A percentile compares a stretch with the other conserved stretches of the same genome.
Evolutionary conservation across 92 coral and sea anemone genomes (phyloP).

Genomic region (Bergia puertoricense): DNA sequence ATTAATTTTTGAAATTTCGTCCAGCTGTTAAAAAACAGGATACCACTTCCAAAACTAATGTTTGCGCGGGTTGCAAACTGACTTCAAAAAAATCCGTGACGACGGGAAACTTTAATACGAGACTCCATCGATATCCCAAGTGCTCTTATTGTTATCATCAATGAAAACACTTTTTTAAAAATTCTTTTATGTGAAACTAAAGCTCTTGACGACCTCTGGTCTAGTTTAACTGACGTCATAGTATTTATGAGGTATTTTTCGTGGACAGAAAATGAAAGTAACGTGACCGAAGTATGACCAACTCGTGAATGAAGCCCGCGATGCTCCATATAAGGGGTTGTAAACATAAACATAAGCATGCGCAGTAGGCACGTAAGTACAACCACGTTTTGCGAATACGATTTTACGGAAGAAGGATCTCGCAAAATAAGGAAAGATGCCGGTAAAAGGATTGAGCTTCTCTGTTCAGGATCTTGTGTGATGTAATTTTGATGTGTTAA

Average conservation of each 20-base stretch:
- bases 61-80: no score
- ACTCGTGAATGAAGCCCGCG: constrained; percentile 52
- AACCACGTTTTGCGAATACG: constrained; percentile 42
- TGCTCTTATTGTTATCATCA: neutral
- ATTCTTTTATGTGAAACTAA: no score
- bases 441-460: constrained; percentile 24
- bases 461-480: constrained; percentile 15
- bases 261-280: neutral
- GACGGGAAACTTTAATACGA: no score
- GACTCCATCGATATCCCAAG: neutral
- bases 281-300: constrained; percentile 19
- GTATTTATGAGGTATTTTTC: no score
- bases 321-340: constrained; percentile 19
- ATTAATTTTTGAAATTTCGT: no score
- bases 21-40: neutral
- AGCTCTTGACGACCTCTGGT: constrained; percentile 11
- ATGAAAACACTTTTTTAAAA: neutral
- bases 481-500: constrained; percentile 4
- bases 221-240: neutral
- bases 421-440: constrained; percentile 20
- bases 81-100: neutral
- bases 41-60: neutral
- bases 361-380: constrained; percentile 55
- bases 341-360: constrained; percentile 83
- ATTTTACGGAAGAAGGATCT: constrained; percentile 9